These are phyloP conservation scores for Chydorus sphaericus DNA, from an alignment of 2,888 invertebrate species.

Conservation along the genomic window DNA sequence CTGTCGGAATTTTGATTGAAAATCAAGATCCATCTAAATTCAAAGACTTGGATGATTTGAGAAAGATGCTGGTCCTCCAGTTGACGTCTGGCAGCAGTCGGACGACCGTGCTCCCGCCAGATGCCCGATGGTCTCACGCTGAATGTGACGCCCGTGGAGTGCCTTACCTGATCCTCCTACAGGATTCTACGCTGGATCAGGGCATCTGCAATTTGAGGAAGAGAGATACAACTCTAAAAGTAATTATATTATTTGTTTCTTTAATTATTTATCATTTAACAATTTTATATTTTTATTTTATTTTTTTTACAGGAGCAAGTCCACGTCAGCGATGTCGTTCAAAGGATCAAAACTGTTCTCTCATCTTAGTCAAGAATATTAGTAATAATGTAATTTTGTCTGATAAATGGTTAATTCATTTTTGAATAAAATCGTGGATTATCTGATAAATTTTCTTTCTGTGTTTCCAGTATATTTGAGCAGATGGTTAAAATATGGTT, in stretches of 20 bases:
- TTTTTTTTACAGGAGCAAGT: slow-evolving; percentile 45
- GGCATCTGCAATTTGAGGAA: slow-evolving; percentile 47
- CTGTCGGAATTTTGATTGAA: slow-evolving; percentile 11
- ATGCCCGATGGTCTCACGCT: background rate
- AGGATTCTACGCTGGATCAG: slow-evolving; percentile 47
- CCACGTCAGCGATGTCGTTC: slow-evolving; percentile 46
- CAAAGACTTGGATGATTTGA: background rate
- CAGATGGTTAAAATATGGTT: too few relatives aligned
- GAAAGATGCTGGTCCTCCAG: background rate
- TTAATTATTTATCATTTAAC: too few relatives aligned
- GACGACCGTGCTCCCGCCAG: background rate
- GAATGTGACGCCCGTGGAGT: slow-evolving; percentile 43
- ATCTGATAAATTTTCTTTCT: too few relatives aligned
- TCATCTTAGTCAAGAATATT: background rate
- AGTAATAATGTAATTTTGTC: too few relatives aligned
- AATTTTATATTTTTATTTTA: background rate
- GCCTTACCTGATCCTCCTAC: slow-evolving; percentile 55
- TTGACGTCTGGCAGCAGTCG: background rate
- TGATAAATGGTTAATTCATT: too few relatives aligned
- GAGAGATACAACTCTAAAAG: slow-evolving; percentile 43
- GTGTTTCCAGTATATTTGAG: too few relatives aligned
- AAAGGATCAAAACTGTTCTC: slow-evolving; percentile 16
- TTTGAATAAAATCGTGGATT: too few relatives aligned
- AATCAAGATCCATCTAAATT: background rate
- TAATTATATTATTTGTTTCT: slow-evolving; percentile 27